Evolutionary conservation across 1,140 invertebrate genomes (phyloP), one percentile per base, ranked within the genome.

Genomic region (Scaptomyza hsui): DNA sequence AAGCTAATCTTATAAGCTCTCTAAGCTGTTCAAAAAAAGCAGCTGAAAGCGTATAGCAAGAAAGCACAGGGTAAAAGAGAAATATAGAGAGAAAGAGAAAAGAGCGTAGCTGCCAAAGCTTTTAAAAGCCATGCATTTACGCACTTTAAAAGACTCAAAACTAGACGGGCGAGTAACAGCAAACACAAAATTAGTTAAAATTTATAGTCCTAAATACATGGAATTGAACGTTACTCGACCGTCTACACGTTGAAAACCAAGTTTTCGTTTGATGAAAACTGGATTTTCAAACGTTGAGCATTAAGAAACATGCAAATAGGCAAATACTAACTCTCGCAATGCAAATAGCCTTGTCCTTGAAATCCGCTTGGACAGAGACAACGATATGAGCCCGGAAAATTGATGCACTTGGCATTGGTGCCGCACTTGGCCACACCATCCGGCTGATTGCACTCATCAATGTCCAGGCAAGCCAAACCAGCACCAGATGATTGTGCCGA

Each of bases 321-420:
- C 60, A 70, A 62, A 92, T 92, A 95, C 94, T 96, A 94, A 96
- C 96, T 97, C 95, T 97, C 95, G 92, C 97, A 97, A 61, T 95
- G 93, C 32, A 94, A 94, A 91, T 96, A 97, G 29, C 96, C 96
- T 92, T 97, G 97, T 60, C 97, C 97, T 90, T 96, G 95, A 89
- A 96, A 97, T 35, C 96, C 96, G 19, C 94, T 92, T 3, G 97
- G 96, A 90, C 97, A 98, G 79, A 97, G 95, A 86, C 97, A 98
- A 91, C 97, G 96, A 90, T 97, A 98, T 80, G 96, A 97, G 45
- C 97, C 97, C 1, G 97, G 97, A 52, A 98, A 92, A 92, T 98
- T 98, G 92, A 97, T 97, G 91, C 97, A 98, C 62, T 97, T 94
- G 12, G 97, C 96, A 89, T 97, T 97, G 9, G 95, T 92, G n/a